phyloP scores from a whole-genome alignment of 2,888 invertebrate genomes.

The Sussaba pulchella region DNA sequence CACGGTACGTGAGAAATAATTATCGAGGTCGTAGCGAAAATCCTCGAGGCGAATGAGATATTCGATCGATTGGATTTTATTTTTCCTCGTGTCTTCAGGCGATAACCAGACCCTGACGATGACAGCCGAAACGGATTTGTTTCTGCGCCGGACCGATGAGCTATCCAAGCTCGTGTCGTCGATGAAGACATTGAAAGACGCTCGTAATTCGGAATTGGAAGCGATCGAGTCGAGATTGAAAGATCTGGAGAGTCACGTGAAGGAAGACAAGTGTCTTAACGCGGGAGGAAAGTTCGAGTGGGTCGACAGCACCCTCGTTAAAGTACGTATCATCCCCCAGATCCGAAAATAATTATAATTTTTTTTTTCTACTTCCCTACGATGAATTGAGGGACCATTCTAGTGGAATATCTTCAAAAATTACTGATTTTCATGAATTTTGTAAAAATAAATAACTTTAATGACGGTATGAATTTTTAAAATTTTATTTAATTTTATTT shows the following conservation, averaged over 20 bases:
- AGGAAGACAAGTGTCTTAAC: slow-evolving; percentile 88
- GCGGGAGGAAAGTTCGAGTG: slow-evolving; percentile 97
- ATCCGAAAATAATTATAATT: not conserved
- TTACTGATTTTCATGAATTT: too few species aligned
- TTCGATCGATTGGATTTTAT: slow-evolving; percentile 24
- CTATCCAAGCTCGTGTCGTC: slow-evolving; percentile 78
- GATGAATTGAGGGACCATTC: not conserved
- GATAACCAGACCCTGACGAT: slow-evolving; percentile 79
- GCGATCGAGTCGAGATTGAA: slow-evolving; percentile 82
- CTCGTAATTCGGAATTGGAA: slow-evolving; percentile 72
- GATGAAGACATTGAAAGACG: slow-evolving; percentile 72
- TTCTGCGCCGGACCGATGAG: slow-evolving; percentile 82
- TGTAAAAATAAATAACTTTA: too few species aligned
- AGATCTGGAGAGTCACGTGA: slow-evolving; percentile 84
- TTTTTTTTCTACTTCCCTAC: not conserved
- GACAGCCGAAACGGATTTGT: slow-evolving; percentile 84
- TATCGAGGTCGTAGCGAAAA: not conserved
- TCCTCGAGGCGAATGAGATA: not conserved
- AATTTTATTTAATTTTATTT: too few species aligned
- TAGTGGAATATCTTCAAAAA: too few species aligned
- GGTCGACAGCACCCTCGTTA: slow-evolving; percentile 95
- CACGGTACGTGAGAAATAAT: slow-evolving; percentile 73
- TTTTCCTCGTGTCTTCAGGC: slow-evolving; percentile 64
- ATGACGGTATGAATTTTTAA: too few species aligned
- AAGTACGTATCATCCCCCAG: slow-evolving; percentile 84